Evolutionary conservation across 2,113 vertebrate genomes (phyloP), one percentile per base, ranked within the genome.

Genomic region (Lagopus leucura): DNA sequence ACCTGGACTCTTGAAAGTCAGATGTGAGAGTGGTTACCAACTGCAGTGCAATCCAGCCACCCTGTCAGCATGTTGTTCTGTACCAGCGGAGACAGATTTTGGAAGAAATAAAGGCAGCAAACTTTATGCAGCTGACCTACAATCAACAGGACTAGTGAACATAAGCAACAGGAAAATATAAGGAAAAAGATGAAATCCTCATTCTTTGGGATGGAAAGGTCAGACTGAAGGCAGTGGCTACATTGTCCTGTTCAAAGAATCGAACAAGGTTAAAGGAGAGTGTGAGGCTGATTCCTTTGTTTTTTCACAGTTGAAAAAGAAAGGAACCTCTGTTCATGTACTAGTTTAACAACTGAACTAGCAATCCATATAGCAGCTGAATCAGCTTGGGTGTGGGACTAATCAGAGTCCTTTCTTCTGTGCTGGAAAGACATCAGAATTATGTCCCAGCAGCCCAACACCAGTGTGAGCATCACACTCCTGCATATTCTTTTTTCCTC

Each of bases 361-460:
- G 22, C 11, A 78, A 65, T 24, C 42, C 61, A 5, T 54, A 34
- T 16, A 80, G 25, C n/a, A 83, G 54, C 65, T 7, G 48, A 82
- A 40, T 45, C 64, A 92, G 45, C 42, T 83, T 94, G 76, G 93
- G 93, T 63, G 3, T 48, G 30, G 18, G 34, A 89, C 9, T 20
- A 82, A 82, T 86, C 48, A 72, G 50, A 87, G 81, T 15, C 13
- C 13, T 92, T 52, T 89, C 48, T 15, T 82, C 13, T 5, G 10
- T 42, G 8, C 13, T 34, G 54, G 28, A 80, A 83, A 87, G 25
- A 65, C 18, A 60, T 88, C 42, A 77, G 15, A 14, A 75, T 92
- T 70, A 42, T 0, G 0, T 45, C 47, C 34, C 42, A 4, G 8
- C 65, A 86, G 24, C 25, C 32, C 74, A 17, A 22, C n/a, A 81